phyloP scores from a whole-genome alignment of 2,797 vertebrate genomes.

The Tragopan temminckii region DNA sequence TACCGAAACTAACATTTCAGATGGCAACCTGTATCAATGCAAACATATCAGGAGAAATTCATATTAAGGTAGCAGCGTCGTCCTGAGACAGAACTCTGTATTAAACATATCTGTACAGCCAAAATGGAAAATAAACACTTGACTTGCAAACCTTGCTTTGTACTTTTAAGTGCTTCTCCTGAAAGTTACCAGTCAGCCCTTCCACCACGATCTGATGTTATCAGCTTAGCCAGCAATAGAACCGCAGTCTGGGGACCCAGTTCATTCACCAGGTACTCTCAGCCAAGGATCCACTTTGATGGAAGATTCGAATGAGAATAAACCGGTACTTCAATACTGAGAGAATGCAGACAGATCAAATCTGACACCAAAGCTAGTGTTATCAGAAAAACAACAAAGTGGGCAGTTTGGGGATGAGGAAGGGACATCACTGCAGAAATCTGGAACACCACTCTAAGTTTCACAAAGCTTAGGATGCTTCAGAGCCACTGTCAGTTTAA shows the following conservation, averaged over 20 bases:
- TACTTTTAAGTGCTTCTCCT: neutral
- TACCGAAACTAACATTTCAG: neutral
- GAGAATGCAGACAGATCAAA: neutral
- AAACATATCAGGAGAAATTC: neutral
- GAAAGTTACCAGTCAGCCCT: neutral
- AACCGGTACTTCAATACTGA: neutral
- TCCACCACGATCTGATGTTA: neutral
- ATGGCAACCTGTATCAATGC: neutral
- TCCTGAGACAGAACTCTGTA: neutral
- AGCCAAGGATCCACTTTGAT: neutral
- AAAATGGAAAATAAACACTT: neutral
- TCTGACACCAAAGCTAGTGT: neutral
- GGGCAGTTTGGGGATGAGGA: neutral
- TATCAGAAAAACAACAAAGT: neutral
- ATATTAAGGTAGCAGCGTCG: neutral
- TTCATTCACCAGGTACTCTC: neutral
- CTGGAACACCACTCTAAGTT: neutral
- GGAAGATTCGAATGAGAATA: neutral
- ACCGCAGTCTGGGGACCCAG: neutral
- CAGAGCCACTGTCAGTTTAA: neutral
- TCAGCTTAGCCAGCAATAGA: neutral
- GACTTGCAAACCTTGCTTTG: neutral
- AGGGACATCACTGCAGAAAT: neutral
- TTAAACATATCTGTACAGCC: neutral
- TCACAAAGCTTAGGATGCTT: neutral